Conservation (phyloP, 2,113 vertebrate genomes). For the Toxotes chatareus region DNA sequence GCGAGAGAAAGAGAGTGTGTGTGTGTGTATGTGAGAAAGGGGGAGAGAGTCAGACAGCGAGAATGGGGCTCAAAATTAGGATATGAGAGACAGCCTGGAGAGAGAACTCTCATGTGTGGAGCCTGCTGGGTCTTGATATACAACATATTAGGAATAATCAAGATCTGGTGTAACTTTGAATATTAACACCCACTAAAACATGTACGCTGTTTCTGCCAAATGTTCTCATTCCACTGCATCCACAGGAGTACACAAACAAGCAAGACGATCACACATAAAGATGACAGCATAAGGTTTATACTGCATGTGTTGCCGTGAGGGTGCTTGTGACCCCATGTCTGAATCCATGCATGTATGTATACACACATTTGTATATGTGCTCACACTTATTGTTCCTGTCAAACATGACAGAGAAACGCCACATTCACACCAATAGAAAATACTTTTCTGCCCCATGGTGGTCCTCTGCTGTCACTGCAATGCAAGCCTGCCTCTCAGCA, state of each 20-base stretch:
- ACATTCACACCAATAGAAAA: conserved; percentile 42
- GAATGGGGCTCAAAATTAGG: conserved; percentile 54
- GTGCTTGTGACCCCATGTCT: conserved; percentile 1
- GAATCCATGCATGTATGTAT: conserved; percentile 14
- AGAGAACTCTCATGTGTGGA: conserved; percentile 38
- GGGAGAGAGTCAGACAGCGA: conserved; percentile 48
- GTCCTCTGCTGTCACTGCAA: conserved; percentile 65
- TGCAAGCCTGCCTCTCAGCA: background rate
- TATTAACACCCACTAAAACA: conserved; percentile 11
- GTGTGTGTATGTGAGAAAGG: conserved; percentile 3
- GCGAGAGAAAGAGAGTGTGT: conserved; percentile 7
- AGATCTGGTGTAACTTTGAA: conserved; percentile 34
- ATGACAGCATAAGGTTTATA: conserved; percentile 13
- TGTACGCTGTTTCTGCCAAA: background rate
- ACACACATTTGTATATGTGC: background rate
- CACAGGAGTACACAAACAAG: background rate
- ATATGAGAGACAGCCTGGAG: conserved; percentile 53
- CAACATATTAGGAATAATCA: conserved; percentile 31
- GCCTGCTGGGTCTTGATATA: conserved; percentile 30
- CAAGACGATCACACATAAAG: background rate
- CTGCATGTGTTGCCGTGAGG: conserved; percentile 6
- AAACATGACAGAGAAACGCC: conserved; percentile 6
- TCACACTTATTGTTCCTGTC: conserved; percentile 42
- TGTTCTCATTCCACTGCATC: background rate
- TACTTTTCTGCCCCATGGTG: conserved; percentile 78